Percentiles rank a stretch among this genome's conserved stretches.
Evolutionary conservation across 1,140 invertebrate genomes (phyloP).

Genomic region (Drosophila burlai): DNA sequence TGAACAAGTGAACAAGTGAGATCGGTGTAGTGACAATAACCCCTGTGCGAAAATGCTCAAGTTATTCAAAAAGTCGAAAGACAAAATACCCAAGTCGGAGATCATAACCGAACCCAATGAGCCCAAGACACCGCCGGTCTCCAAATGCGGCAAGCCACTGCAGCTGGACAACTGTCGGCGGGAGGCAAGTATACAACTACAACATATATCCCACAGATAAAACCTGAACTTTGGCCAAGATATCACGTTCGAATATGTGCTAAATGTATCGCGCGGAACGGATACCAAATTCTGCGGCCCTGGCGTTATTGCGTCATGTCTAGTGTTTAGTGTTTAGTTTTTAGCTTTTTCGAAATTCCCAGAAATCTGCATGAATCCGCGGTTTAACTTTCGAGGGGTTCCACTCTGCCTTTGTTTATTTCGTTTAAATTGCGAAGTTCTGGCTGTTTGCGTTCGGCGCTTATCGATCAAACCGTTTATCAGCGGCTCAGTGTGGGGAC

Average conservation of each 20-base stretch:
- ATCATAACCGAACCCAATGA: slow-evolving; percentile 77
- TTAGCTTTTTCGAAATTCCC: neutral
- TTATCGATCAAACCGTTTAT: slow-evolving; percentile 38
- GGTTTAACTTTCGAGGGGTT: slow-evolving; percentile 1
- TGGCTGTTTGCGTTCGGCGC: neutral
- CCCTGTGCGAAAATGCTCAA: slow-evolving; percentile 67
- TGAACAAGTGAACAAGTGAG: slow-evolving; percentile 9
- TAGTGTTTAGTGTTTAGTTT: neutral
- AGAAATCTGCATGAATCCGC: slow-evolving; percentile 19
- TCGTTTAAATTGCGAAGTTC: slow-evolving; percentile 11
- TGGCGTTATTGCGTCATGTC: slow-evolving; percentile 32
- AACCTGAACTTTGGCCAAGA: slow-evolving; percentile 38
- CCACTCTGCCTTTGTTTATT: slow-evolving; percentile 6
- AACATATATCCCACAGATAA: slow-evolving; percentile 7
- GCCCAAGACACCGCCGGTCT: slow-evolving; percentile 64
- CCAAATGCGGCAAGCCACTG: slow-evolving; percentile 82
- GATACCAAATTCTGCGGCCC: neutral
- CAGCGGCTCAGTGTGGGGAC: slow-evolving; percentile 25
- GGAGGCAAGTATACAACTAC: slow-evolving; percentile 83
- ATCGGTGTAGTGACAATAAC: slow-evolving; percentile 9
- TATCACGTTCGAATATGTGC: slow-evolving; percentile 15
- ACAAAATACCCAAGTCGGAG: slow-evolving; percentile 82
- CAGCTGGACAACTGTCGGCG: slow-evolving; percentile 78
- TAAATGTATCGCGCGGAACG: neutral
- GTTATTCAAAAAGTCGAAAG: slow-evolving; percentile 81